Base-by-base conservation (phyloP, 1,140 invertebrate genomes). In the Zaprionus ghesquierei region DNA sequence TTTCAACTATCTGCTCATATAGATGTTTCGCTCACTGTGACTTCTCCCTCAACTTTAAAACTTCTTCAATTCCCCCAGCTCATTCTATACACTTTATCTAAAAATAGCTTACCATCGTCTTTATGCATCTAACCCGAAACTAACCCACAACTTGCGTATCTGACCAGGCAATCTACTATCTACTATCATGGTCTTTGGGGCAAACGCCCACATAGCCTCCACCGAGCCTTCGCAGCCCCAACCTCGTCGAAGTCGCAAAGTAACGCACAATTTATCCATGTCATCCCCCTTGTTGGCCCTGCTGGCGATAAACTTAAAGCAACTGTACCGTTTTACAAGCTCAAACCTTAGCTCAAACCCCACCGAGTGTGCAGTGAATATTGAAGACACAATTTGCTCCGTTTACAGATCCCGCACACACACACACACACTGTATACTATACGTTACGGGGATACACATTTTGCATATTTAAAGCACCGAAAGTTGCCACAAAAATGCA, bases 331-430 rank as follows among this genome's bases (percentile, higher is more conserved):
- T 69, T 82, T 69, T 78, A 86, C 82, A 87, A 38, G 82, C 82
- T 86, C 82, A 87, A 85, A 86, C 81, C 81, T 86, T 80, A 63
- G 61, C 63, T 78, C 81, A 81, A 86, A 69, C 81, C 77, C 81
- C 75, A 60, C 49, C 46, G 50, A 66, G 71, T 60, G 55, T 23
- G 55, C 69, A 49, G 27, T 61, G 51, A 56, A 72, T 78, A 51
- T 69, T 51, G 61, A 68, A 66, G 72, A 63, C 54, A 41, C 61
- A 63, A 65, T 54, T 77, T 64, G 70, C 46, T 56, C 31, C 53
- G 51, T 78, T 56, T 55, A 56, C 38, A 56, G 27, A 31, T 23
- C 44, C 33, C 18, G 60, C 31, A 61, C 33, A 61, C 13, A 33
- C 1, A 35, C 41, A 25, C 49, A 49, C 54, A 49, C 4, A 33